Evolutionary conservation across 2,113 vertebrate species (phyloP).

Genomic region (Noctilio leporinus): DNA sequence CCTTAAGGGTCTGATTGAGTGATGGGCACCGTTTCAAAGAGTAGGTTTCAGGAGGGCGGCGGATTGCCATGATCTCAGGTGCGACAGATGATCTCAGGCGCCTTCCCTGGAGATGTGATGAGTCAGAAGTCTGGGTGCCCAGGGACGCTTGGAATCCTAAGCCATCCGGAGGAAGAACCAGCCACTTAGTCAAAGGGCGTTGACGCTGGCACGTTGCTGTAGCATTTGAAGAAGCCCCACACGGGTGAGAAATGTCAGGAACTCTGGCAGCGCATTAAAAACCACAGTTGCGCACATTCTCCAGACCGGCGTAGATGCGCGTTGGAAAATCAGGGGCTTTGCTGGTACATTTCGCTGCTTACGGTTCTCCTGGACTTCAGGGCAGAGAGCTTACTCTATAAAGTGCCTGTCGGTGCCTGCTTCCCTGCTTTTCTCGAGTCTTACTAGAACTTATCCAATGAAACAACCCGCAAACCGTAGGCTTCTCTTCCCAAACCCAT

Average conservation of each 20-base stretch:
- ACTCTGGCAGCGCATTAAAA: background rate
- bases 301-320: rapidly evolving
- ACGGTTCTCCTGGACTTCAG: background rate
- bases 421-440: background rate
- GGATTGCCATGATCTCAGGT: too few species aligned
- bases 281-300: rapidly evolving
- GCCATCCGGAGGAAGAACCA: background rate
- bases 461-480: background rate
- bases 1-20: slow-evolving; percentile 23
- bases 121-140: background rate
- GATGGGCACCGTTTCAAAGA: slow-evolving; percentile 9
- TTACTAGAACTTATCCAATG: background rate
- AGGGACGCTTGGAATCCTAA: background rate
- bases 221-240: background rate
- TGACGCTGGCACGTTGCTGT: background rate
- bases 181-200: background rate
- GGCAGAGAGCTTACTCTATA: too few species aligned
- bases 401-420: background rate
- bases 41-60: background rate
- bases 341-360: rapidly evolving
- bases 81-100: background rate
- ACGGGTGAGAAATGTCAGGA: rapidly evolving
- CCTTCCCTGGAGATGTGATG: background rate
- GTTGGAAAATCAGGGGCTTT: rapidly evolving
- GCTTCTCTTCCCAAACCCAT: background rate